These are phyloP conservation scores for Eretmocerus hayati DNA, from an alignment of 2,888 invertebrate species.

Conservation along the genomic window DNA sequence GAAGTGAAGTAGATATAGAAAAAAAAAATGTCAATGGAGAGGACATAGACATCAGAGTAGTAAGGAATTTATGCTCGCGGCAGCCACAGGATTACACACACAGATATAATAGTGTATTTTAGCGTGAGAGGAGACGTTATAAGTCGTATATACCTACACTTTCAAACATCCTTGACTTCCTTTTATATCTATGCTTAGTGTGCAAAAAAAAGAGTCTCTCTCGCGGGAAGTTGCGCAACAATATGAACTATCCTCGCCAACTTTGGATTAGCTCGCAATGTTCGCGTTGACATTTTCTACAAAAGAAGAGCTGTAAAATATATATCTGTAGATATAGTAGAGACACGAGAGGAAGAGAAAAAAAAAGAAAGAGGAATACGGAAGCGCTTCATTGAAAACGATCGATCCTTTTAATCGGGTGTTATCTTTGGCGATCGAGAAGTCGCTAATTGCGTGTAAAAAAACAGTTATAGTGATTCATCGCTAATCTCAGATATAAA, in stretches of 20 bases:
- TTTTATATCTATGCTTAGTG: slow-evolving; percentile 25
- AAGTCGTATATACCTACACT: slow-evolving; percentile 35
- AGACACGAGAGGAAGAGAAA: not conserved
- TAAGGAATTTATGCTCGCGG: not conserved
- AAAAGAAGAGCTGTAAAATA: no score
- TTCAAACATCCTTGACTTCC: slow-evolving; percentile 46
- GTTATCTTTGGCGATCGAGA: no score
- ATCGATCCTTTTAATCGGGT: no score
- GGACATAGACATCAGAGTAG: not conserved
- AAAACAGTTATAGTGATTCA: no score
- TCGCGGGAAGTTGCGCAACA: slow-evolving; percentile 18
- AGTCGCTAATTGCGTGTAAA: no score
- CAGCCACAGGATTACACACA: not conserved
- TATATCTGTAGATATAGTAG: no score
- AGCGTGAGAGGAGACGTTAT: not conserved
- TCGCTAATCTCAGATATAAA: no score
- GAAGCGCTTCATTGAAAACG: not conserved
- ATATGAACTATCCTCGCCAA: not conserved
- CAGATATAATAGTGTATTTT: not conserved
- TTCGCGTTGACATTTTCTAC: not conserved
- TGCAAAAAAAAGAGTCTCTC: no score
- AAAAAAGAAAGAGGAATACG: not conserved
- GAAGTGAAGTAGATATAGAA: not conserved
- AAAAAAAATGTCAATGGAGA: slow-evolving; percentile 10
- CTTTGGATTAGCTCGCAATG: slow-evolving; percentile 4